Conservation (phyloP, 1,140 invertebrate species). For the Zophobas morio region DNA sequence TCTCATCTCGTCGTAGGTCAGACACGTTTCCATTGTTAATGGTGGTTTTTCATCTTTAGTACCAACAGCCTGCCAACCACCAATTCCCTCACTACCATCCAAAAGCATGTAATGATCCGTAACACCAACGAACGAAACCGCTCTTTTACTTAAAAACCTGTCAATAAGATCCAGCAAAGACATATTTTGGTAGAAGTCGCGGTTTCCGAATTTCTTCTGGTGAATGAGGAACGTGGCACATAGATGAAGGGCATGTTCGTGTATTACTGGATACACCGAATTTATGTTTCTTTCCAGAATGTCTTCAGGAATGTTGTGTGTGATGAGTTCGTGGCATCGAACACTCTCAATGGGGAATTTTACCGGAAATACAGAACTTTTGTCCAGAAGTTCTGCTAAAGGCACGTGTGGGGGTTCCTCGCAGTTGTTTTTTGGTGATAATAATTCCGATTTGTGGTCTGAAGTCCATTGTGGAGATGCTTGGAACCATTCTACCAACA, state of each 20-base stretch:
- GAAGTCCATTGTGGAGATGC: no score
- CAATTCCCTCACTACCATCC: conserved; percentile 65
- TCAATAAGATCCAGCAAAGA: conserved; percentile 66
- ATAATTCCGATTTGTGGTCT: no score
- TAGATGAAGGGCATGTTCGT: conserved; percentile 67
- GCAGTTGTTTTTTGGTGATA: no score
- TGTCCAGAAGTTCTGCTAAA: neutral
- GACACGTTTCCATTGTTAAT: conserved; percentile 69
- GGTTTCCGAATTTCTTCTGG: conserved; percentile 48
- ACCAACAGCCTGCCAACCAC: conserved; percentile 71
- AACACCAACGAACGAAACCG: conserved; percentile 61
- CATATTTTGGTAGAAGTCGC: conserved; percentile 65
- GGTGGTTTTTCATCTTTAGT: conserved; percentile 67
- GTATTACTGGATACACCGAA: conserved; percentile 68
- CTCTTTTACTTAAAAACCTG: conserved; percentile 67
- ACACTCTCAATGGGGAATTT: conserved; percentile 64
- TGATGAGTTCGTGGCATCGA: conserved; percentile 61
- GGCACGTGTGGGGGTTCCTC: neutral
- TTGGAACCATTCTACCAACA: no score
- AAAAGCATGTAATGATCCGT: conserved; percentile 68
- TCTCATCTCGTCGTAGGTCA: conserved; percentile 75
- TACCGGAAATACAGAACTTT: neutral
- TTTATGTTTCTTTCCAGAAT: conserved; percentile 66
- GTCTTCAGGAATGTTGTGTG: conserved; percentile 55
- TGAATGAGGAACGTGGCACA: conserved; percentile 56